A percentile compares a stretch with the other conserved stretches of the same genome.
Evolutionary conservation across 2,113 vertebrate genomes (phyloP).

Genomic region (Datnioides undecimradiatus): DNA sequence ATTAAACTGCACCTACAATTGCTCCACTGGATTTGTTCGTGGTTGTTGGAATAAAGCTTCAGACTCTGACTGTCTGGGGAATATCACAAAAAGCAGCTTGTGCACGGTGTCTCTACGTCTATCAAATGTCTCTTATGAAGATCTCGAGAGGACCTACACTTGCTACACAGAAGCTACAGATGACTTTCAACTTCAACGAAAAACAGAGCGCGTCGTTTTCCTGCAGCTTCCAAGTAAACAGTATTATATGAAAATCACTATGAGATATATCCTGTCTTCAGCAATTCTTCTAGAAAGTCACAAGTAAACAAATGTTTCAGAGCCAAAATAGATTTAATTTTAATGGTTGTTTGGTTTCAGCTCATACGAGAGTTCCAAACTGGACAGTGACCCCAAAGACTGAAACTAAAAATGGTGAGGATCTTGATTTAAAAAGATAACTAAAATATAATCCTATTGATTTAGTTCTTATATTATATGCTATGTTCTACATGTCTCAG

Average conservation of each 20-base stretch:
- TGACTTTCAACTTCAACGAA: slow-evolving; percentile 36
- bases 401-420: slow-evolving; percentile 55
- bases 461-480: neutral
- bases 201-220: slow-evolving; percentile 54
- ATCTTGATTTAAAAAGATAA: neutral
- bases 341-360: slow-evolving; percentile 10
- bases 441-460: neutral
- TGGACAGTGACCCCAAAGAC: slow-evolving; percentile 26
- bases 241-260: slow-evolving; percentile 3
- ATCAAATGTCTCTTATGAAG: slow-evolving; percentile 51
- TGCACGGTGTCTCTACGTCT: slow-evolving; percentile 68
- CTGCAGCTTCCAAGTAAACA: slow-evolving; percentile 70
- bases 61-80: slow-evolving; percentile 10
- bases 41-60: slow-evolving; percentile 67
- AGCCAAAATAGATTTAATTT: neutral
- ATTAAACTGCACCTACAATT: slow-evolving; percentile 82
- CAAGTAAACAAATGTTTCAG: neutral
- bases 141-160: slow-evolving; percentile 67
- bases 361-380: slow-evolving; percentile 4
- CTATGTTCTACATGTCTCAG: slow-evolving; percentile 43
- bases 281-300: neutral
- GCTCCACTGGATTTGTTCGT: slow-evolving; percentile 79
- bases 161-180: slow-evolving; percentile 73
- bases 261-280: neutral
- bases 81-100: neutral